Evolutionary conservation across 2,888 invertebrate genomes (phyloP), one percentile per base, ranked within the genome.

Genomic region (Thalpophila matura): DNA sequence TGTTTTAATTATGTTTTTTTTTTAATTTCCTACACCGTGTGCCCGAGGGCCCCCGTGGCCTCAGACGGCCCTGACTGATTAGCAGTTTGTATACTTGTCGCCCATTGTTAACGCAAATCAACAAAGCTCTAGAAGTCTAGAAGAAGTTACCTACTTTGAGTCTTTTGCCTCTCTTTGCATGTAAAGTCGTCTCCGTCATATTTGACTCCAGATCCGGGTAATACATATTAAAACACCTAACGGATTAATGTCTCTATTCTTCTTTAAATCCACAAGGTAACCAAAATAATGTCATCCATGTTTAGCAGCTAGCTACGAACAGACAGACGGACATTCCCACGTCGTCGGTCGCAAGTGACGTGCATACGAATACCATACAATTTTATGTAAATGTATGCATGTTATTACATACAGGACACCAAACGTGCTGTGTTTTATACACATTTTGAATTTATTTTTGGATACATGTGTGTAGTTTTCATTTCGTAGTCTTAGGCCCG

Each of bases 321-420:
- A 66, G 66, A 64, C 77, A 64, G 65, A 61, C 61, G 56, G 62
- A 75, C 78, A 80, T 83, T 83, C 83, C 72, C 81, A 80, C 81
- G 70, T 66, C 51, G 71, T 66, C 51, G 71, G 70, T 63, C 75
- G 81, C 24, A 40, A 66, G 63, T 59, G 80, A 67, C 24, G 10
- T 18, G 83, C 74, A 81, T 83, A 74, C 65, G 14, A 63, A 72
- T 42, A 37, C 7, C 20, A 60, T 67, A 56, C 33, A 12, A 24
- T 35, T 22, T 1, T 42, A 61, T 63, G 57, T 45, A 38, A 59
- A 60, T 59, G 37, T 61, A 31, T 70, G 40, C 26, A 14, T 55
- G 72, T 62, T 74, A 61, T 74, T 61, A 69, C 70, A 53, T 4
- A 37, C 56, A 37, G 62, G 49, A 71, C 74, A 71, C 16, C 29